These are phyloP conservation scores for Tanypteryx hageni DNA, from an alignment of 2,888 invertebrate species.

Conservation along the genomic window DNA sequence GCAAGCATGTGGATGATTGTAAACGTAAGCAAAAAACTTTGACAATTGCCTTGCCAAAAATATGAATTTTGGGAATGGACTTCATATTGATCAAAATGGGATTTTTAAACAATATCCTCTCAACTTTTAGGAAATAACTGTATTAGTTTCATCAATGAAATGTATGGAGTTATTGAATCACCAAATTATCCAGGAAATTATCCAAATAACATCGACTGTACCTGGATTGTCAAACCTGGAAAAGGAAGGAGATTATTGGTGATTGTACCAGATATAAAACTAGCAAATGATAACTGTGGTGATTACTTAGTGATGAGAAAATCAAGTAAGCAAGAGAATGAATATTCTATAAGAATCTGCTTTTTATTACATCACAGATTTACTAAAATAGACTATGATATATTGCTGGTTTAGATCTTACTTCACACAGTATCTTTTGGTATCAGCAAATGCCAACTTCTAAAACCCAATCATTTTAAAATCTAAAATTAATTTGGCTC, in stretches of 20 bases:
- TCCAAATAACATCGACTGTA: slow-evolving; percentile 74
- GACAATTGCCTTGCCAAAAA: not conserved
- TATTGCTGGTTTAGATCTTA: too few relatives aligned
- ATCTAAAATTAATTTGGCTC: too few relatives aligned
- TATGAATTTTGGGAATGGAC: not conserved
- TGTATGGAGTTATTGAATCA: slow-evolving; percentile 73
- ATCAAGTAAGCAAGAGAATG: slow-evolving; percentile 72
- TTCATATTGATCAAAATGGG: not conserved
- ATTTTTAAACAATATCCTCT: not conserved
- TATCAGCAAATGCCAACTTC: too few relatives aligned
- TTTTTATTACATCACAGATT: too few relatives aligned
- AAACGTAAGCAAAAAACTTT: slow-evolving; percentile 72
- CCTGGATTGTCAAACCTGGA: slow-evolving; percentile 74
- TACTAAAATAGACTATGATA: too few relatives aligned
- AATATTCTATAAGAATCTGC: not conserved
- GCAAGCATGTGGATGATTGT: slow-evolving; percentile 72
- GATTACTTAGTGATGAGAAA: slow-evolving; percentile 74
- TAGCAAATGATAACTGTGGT: slow-evolving; percentile 73
- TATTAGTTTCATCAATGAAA: slow-evolving; percentile 69
- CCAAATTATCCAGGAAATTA: slow-evolving; percentile 75
- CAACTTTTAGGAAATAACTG: slow-evolving; percentile 68
- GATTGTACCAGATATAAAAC: slow-evolving; percentile 74
- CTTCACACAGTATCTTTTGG: too few relatives aligned
- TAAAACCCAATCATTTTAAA: too few relatives aligned
- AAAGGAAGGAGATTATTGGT: slow-evolving; percentile 74